phyloP scores from a whole-genome alignment of 2,888 invertebrate genomes.

The Palloptera scutellata region DNA sequence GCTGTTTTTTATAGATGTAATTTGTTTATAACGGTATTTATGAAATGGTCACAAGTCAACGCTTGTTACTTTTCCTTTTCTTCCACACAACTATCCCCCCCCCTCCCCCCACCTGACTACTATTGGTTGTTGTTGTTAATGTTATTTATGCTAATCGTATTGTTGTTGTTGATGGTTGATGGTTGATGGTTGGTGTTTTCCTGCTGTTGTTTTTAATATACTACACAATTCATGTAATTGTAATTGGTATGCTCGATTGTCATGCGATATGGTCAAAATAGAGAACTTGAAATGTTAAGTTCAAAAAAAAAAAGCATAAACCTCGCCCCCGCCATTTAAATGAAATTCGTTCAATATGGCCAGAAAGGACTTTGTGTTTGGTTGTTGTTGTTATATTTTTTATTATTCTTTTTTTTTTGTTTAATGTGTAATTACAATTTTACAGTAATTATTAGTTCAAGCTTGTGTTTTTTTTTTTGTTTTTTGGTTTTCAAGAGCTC shows the following conservation, averaged over 20 bases:
- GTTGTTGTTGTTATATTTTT: background rate
- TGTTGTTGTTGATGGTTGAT: slow-evolving; percentile 34
- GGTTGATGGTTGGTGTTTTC: too few relatives aligned
- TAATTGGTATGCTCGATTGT: slow-evolving; percentile 59
- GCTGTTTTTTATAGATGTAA: slow-evolving; percentile 49
- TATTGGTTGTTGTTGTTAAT: slow-evolving; percentile 37
- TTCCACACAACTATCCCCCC: slow-evolving; percentile 51
- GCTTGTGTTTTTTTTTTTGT: background rate
- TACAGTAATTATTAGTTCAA: slow-evolving; percentile 28
- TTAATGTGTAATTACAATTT: slow-evolving; percentile 28
- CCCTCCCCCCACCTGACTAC: background rate
- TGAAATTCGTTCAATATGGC: background rate
- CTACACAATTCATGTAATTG: slow-evolving; percentile 54
- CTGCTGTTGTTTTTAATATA: slow-evolving; percentile 38
- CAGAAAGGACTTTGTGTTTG: background rate
- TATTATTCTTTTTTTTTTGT: background rate
- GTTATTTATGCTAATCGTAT: slow-evolving; percentile 37
- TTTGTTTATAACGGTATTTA: slow-evolving; percentile 57
- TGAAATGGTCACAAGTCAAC: slow-evolving; percentile 62
- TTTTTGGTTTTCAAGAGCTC: background rate
- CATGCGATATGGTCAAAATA: slow-evolving; percentile 50
- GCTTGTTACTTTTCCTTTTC: slow-evolving; percentile 44
- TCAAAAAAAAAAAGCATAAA: slow-evolving; percentile 15
- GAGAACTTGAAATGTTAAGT: slow-evolving; percentile 36
- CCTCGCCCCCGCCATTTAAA: slow-evolving; percentile 36